Evolutionary conservation across 2,888 invertebrate genomes (phyloP).

Genomic region (Hypercompe scribonia): DNA sequence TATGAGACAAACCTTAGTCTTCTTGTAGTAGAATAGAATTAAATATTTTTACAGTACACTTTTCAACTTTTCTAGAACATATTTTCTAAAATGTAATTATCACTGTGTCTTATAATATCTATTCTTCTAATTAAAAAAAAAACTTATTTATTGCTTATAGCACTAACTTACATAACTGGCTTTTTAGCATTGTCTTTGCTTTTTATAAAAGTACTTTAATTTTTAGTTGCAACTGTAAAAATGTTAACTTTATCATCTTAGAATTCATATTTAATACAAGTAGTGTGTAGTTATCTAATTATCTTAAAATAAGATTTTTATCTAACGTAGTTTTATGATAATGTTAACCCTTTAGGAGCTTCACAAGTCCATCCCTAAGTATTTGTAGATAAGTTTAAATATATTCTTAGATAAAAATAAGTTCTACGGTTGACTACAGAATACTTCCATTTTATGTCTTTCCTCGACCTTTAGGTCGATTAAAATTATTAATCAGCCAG

Average conservation of each 20-base stretch:
- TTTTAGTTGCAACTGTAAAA: background rate
- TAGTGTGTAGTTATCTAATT: background rate
- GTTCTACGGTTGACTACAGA: conserved; percentile 19
- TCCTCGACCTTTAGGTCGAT: background rate
- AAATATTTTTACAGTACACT: background rate
- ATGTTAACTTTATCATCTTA: background rate
- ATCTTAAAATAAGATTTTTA: conserved; percentile 5
- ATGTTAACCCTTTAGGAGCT: conserved; percentile 48
- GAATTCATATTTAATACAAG: background rate
- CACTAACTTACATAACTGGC: background rate
- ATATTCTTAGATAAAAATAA: background rate
- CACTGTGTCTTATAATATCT: background rate
- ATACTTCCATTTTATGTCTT: background rate
- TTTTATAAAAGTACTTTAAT: background rate
- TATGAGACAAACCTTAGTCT: background rate
- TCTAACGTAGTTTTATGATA: conserved; percentile 24
- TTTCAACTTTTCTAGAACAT: background rate
- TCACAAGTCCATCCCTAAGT: conserved; percentile 40
- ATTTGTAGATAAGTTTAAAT: background rate
- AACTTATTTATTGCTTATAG: background rate
- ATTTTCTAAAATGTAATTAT: too few relatives aligned
- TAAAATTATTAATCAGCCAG: background rate
- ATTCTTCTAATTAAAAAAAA: background rate
- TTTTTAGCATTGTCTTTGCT: background rate
- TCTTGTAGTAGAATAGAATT: background rate